Conservation (phyloP, 1,140 invertebrate genomes). For the Cydia splendana region DNA sequence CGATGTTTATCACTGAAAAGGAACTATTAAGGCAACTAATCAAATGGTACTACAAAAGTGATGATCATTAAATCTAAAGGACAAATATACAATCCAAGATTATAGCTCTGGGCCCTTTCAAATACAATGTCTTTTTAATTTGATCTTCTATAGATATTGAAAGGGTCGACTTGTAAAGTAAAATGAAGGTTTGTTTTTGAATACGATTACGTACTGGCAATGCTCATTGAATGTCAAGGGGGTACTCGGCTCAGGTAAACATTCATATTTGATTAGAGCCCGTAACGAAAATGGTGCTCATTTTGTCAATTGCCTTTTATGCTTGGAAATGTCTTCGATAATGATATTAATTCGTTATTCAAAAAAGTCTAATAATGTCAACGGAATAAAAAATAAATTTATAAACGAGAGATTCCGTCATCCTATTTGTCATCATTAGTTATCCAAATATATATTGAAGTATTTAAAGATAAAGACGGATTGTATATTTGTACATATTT, state of each 20-base stretch:
- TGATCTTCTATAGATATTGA: slow-evolving; percentile 7
- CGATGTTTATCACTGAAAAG: slow-evolving; percentile 24
- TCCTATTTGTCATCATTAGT: not conserved
- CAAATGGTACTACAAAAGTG: slow-evolving; percentile 7
- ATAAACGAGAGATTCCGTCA: not conserved
- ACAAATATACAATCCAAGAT: not conserved
- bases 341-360: not conserved
- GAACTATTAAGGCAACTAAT: slow-evolving; percentile 24
- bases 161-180: not conserved
- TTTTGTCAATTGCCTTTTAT: not conserved
- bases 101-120: not conserved
- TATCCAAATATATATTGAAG: too few relatives aligned
- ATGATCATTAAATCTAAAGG: slow-evolving; percentile 19
- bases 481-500: too few relatives aligned
- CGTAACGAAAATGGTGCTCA: slow-evolving; percentile 5
- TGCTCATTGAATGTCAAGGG: slow-evolving; percentile 14
- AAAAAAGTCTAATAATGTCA: not conserved
- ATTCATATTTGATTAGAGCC: slow-evolving; percentile 9
- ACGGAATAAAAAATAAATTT: not conserved
- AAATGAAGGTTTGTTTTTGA: not conserved
- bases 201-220: not conserved
- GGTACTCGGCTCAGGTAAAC: not conserved
- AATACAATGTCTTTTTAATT: not conserved
- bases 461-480: too few relatives aligned
- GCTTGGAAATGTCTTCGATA: not conserved